Evolutionary conservation across 2,888 invertebrate species (phyloP).

Genomic region (Cactoblastis cactorum): DNA sequence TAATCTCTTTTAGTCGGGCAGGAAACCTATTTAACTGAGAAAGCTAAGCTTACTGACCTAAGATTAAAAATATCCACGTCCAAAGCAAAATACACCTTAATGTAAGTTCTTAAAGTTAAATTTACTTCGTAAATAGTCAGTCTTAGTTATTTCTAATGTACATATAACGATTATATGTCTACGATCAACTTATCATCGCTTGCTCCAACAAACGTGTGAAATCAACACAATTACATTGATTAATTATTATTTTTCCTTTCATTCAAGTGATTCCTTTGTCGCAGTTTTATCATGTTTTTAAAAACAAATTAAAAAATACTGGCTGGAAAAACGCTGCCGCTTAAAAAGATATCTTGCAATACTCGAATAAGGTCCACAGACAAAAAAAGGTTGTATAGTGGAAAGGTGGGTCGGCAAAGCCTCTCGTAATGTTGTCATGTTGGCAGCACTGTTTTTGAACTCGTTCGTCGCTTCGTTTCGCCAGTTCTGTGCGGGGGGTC

Average conservation of each 20-base stretch:
- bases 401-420: constrained; percentile 7
- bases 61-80: not conserved
- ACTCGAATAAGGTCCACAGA: constrained; percentile 15
- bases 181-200: constrained; percentile 29
- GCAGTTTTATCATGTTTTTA: constrained; percentile 46
- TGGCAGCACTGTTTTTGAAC: not conserved
- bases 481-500: constrained; percentile 43
- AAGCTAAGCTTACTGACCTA: constrained; percentile 1
- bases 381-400: constrained; percentile 5
- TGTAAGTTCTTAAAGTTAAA: not conserved
- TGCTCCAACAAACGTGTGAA: constrained; percentile 39
- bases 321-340: not conserved
- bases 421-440: constrained; percentile 9
- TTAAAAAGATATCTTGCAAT: constrained; percentile 12
- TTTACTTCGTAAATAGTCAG: not conserved
- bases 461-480: constrained; percentile 18
- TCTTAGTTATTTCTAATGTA: constrained; percentile 4
- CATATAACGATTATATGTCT: constrained; percentile 11
- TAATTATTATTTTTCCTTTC: constrained; percentile 47
- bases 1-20: not conserved
- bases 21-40: constrained; percentile 7
- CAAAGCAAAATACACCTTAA: not conserved
- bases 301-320: constrained; percentile 25
- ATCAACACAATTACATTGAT: constrained; percentile 43
- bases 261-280: constrained; percentile 47